Conservation (phyloP, 1,140 invertebrate genomes). For the Homalodisca vitripennis region DNA sequence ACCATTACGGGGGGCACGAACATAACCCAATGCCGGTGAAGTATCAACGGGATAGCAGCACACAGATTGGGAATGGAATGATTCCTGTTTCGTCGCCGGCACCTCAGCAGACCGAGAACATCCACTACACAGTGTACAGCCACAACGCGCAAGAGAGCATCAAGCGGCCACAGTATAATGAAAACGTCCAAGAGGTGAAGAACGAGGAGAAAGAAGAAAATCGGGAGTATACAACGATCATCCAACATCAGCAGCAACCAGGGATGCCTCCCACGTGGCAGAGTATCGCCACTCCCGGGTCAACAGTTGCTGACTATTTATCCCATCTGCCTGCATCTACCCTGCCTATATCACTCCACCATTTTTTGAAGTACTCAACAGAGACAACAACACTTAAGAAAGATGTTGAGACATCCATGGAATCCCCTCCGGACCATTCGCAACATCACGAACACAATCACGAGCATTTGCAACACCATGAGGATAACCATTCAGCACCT, state of each 20-base stretch:
- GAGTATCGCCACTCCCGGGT: conserved; percentile 69
- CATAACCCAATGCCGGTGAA: conserved; percentile 32
- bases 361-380: conserved; percentile 81
- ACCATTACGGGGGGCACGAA: conserved; percentile 36
- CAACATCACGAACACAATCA: conserved; percentile 43
- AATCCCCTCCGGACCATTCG: conserved; percentile 15
- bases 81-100: conserved; percentile 32
- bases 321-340: conserved; percentile 73
- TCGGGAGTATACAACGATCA: conserved; percentile 32
- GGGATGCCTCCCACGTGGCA: conserved; percentile 59
- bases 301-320: conserved; percentile 80
- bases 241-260: conserved; percentile 33
- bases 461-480: conserved; percentile 36
- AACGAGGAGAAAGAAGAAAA: conserved; percentile 34
- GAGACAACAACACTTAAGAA: conserved; percentile 70
- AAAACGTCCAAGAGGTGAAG: conserved; percentile 31
- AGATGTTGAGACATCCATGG: conserved; percentile 49
- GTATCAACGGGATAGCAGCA: conserved; percentile 40
- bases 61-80: conserved; percentile 38
- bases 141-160: conserved; percentile 25
- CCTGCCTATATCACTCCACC: conserved; percentile 74
- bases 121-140: conserved; percentile 8
- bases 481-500: conserved; percentile 37
- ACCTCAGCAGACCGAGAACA: background rate
- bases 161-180: conserved; percentile 18